Evolutionary conservation across 2,797 vertebrate species (phyloP), one percentile per base, ranked within the genome.

Genomic region (Mormyrus hasselquistii): DNA sequence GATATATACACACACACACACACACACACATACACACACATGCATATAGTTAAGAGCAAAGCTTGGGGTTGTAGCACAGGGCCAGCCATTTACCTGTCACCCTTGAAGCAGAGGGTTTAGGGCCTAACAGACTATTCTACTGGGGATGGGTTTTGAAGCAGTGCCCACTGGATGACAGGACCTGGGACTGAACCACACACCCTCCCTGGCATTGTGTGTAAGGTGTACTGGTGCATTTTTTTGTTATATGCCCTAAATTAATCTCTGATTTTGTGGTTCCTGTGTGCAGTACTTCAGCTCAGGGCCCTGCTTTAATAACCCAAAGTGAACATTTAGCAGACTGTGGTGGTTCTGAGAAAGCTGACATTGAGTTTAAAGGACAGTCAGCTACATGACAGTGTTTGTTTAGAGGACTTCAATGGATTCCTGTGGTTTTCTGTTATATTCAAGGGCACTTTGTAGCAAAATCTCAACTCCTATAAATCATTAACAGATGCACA

Each of bases 381-480:
- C 38, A 95, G 95, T 94, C 94, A 95, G 95, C 93, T 91, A 93
- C 93, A 91, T 92, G 91, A 92, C 92, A 47, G 25, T n/a, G 84
- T 89, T 90, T 92, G 86, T 89, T 93, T 73, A 41, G 69, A 41
- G 69, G 69, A 34, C 92, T 93, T 93, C 92, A 90, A 90, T 50
- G 22, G 93, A 94, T 93, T 94, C 94, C 93, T 92, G 88, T 6
- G n/a, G 88, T 91, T 92, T 89, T 90, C 92, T 91, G 25, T 10
- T 92, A 91, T 90, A 93, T 93, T 94, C 90, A 91, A 53, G 92
- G 90, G 92, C 90, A 91, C 94, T 94, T 94, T 3, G 90, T 89
- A 90, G 93, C 93, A 93, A 91, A 92, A 94, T 92, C 73, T 90
- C 86, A 69, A 85, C 86, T 92, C 87, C 87, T 87, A 49, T 55